A percentile compares a stretch with the other conserved stretches of the same genome.
These are phyloP conservation scores for Lepisosteus osseus DNA, from an alignment of 2,113 vertebrate species.

Conservation along the genomic window DNA sequence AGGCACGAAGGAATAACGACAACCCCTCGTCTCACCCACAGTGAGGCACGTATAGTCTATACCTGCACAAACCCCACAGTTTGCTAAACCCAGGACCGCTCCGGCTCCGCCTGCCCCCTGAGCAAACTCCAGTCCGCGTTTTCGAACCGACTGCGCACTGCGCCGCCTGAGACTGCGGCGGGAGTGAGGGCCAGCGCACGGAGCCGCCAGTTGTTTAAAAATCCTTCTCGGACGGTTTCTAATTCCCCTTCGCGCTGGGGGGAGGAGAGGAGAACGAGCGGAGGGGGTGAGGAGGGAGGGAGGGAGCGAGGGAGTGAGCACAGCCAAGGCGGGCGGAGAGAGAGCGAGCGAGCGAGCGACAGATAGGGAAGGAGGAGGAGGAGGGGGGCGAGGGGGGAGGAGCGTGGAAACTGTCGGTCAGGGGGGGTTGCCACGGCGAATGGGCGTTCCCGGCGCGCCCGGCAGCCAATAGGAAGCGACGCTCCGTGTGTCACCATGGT, in stretches of 20 bases:
- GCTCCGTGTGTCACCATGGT: conserved; percentile 87
- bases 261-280: conserved; percentile 51
- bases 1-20: too few species aligned
- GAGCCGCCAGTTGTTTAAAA: conserved; percentile 86
- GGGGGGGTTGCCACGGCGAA: conserved; percentile 56
- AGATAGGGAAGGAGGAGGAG: conserved; percentile 6
- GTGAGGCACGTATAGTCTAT: too few species aligned
- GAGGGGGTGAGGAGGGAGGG: conserved; percentile 23
- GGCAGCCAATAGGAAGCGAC: conserved; percentile 78
- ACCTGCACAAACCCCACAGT: too few species aligned
- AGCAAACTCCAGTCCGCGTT: conserved; percentile 36
- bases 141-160: conserved; percentile 40
- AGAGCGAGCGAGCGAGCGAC: conserved; percentile 27
- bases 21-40: too few species aligned
- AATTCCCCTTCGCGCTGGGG: conserved; percentile 76
- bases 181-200: conserved; percentile 61
- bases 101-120: background rate
- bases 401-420: conserved; percentile 58
- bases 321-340: conserved; percentile 29
- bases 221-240: conserved; percentile 86
- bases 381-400: conserved; percentile 51
- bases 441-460: conserved; percentile 59
- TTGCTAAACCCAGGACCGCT: too few species aligned
- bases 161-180: conserved; percentile 42
- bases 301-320: conserved; percentile 34